Percentiles rank a stretch among this genome's conserved stretches.
Conservation (phyloP, 2,888 invertebrate genomes). For the Steinernema hermaphroditum region DNA sequence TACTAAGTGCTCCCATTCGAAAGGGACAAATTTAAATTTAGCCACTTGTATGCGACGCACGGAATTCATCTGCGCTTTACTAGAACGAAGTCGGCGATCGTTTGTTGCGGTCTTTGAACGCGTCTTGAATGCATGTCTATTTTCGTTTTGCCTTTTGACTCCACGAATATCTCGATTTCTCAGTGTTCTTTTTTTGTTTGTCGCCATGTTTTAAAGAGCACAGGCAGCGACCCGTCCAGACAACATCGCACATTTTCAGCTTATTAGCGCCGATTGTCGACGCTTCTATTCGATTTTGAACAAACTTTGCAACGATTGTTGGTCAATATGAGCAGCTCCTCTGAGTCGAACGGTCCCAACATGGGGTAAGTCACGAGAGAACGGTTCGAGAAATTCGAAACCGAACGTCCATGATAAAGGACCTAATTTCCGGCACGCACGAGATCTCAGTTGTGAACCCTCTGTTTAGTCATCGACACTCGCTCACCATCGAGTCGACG, state of each 20-base stretch:
- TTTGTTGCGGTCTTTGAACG: too few species aligned
- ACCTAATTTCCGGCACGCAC: background rate
- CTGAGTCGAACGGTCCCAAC: constrained; percentile 16
- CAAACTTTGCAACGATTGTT: background rate
- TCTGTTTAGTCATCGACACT: constrained; percentile 54
- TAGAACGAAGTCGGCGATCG: too few species aligned
- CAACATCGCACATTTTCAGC: background rate
- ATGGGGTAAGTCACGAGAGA: constrained; percentile 3
- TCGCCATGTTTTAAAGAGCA: background rate
- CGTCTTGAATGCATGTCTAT: too few species aligned
- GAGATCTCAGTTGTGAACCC: too few species aligned
- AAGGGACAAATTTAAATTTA: background rate
- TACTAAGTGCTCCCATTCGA: background rate
- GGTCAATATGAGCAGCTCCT: background rate
- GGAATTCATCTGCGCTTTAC: too few species aligned
- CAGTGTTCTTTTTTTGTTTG: too few species aligned
- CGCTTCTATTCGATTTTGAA: background rate
- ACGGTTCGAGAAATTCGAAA: background rate
- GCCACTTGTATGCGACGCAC: too few species aligned
- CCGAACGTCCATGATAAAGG: background rate
- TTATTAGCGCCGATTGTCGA: constrained; percentile 14
- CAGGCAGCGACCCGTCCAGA: background rate
- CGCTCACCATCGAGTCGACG: constrained; percentile 55
- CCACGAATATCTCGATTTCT: too few species aligned
- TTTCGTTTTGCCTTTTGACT: too few species aligned